phyloP scores from a whole-genome alignment of 1,140 invertebrate species.

The Neodiprion pinetum region DNA sequence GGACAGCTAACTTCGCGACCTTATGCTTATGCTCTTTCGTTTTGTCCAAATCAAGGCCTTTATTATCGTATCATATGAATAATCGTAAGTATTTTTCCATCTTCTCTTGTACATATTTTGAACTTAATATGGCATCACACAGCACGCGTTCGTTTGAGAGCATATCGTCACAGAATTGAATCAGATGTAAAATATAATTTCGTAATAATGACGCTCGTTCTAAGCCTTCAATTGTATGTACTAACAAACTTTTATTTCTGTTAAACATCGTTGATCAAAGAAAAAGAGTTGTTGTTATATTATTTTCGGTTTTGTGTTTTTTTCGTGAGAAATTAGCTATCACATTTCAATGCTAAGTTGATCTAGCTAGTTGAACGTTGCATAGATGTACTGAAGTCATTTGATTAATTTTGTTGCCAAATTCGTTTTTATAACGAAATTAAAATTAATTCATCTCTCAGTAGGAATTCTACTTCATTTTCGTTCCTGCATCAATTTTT shows the following conservation, averaged over 20 bases:
- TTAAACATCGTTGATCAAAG: neutral
- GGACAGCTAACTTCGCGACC: conserved; percentile 44
- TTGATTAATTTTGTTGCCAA: neutral
- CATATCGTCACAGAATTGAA: neutral
- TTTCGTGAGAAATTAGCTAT: neutral
- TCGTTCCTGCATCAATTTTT: conserved; percentile 13
- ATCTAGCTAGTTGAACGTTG: neutral
- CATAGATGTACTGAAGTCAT: neutral
- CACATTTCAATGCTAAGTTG: neutral
- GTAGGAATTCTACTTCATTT: conserved; percentile 40
- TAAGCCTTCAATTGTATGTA: too few relatives aligned
- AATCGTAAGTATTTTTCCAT: conserved; percentile 1
- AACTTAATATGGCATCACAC: neutral
- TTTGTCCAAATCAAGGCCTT: conserved; percentile 29
- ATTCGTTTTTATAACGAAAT: neutral
- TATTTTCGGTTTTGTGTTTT: neutral
- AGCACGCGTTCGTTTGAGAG: too few relatives aligned
- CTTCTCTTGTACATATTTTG: neutral
- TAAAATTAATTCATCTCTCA: conserved; percentile 35
- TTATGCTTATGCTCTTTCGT: conserved; percentile 34
- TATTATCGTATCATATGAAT: conserved; percentile 30
- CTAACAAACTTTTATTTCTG: too few relatives aligned
- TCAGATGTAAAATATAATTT: neutral
- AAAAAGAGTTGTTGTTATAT: neutral
- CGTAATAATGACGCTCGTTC: neutral